Percentiles rank a stretch among this genome's conserved stretches.
Evolutionary conservation across 2,797 vertebrate species (phyloP).

Genomic region (Poecilia velifera): DNA sequence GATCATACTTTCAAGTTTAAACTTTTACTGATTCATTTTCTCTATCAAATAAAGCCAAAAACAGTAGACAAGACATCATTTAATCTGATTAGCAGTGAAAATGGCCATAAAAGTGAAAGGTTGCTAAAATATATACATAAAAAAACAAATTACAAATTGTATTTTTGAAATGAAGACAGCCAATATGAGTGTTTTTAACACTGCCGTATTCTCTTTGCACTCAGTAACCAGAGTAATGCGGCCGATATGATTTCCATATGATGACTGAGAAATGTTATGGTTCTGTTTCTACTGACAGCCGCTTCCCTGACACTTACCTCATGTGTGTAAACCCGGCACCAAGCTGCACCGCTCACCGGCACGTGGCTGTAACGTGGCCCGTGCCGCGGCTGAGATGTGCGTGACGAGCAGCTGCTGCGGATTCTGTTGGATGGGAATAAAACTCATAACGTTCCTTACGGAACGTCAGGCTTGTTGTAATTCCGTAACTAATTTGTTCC

Average conservation of each 20-base stretch:
- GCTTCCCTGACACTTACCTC: neutral
- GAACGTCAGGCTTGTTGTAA: neutral
- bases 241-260: neutral
- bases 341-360: neutral
- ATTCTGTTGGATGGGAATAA: neutral
- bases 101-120: neutral
- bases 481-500: constrained; percentile 6
- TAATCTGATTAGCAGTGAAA: neutral
- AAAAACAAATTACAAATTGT: neutral
- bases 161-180: neutral
- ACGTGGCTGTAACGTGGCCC: neutral
- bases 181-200: neutral
- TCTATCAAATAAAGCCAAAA: neutral
- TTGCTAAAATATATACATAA: neutral
- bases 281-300: neutral
- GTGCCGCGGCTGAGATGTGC: neutral
- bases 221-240: neutral
- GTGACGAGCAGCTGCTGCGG: neutral
- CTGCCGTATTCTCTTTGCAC: no score
- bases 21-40: neutral
- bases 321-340: neutral
- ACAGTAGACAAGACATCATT: neutral
- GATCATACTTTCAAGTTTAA: neutral
- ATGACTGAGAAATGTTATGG: neutral
- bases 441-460: neutral